Evolutionary conservation across 1,140 invertebrate genomes (phyloP), one percentile per base, ranked within the genome.

Genomic region (Drosophila sp.): DNA sequence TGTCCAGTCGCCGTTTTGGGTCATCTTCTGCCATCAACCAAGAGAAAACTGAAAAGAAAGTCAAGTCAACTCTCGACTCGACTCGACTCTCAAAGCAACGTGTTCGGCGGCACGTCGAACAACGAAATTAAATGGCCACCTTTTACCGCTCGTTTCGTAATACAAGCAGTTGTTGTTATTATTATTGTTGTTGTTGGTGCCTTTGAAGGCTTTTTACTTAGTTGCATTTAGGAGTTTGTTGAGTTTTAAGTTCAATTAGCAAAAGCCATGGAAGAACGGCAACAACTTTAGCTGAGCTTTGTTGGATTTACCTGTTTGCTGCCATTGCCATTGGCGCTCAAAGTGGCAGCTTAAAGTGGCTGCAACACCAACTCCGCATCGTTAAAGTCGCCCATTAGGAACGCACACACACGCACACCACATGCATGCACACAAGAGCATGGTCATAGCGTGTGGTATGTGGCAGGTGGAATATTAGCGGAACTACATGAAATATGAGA

Each of bases 161-260:
- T 21, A n/a, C n/a, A n/a, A 48, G 38, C 36, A 67, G 25, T 53
- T 43, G 54, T 53, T 63, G 40, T 43, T 72, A 21, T 40, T 57
- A 13, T 27, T 34, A 16, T 36, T 43, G 13, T 67, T 18, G 8
- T 40, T 40, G 4, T 16, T 56, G 18, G 41, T 57, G 51, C 34
- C 14, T 48, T 86, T 82, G 71, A 89, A 72, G 83, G 83, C 75
- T 71, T 76, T 78, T 87, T 76, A 82, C 59, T 86, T 77, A 82
- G 67, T 87, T 87, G 75, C 75, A 78, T 78, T 76, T 78, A 70
- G 63, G 72, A 71, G 51, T 57, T 65, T 32, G 59, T 11, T 61
- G 32, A 71, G 73, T 80, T 86, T 82, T 87, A 76, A 82, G 67
- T 86, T 86, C 75, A 86, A 86, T 86, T 86, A 86, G 82, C 82